phyloP scores from a whole-genome alignment of 2,113 vertebrate species.

The Pipa parva region DNA sequence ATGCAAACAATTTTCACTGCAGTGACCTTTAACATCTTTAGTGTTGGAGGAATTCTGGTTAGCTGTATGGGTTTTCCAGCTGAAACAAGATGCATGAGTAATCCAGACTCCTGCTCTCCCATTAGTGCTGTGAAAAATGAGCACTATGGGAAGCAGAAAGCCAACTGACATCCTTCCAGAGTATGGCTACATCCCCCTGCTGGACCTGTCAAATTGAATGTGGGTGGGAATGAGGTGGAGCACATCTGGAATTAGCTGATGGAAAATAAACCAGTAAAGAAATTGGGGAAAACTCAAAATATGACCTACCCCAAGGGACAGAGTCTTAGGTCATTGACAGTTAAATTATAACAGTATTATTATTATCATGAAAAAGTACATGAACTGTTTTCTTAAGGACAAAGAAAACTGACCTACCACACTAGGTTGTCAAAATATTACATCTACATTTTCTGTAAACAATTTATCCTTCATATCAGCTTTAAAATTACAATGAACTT shows the following conservation, averaged over 20 bases:
- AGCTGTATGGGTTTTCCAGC: conserved; percentile 23
- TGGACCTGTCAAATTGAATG: conserved; percentile 40
- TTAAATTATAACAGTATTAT: conserved; percentile 44
- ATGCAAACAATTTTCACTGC: conserved; percentile 27
- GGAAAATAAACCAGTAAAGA: conserved; percentile 42
- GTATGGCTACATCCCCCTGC: conserved; percentile 40
- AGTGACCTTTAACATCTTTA: conserved; percentile 18
- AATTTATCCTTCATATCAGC: conserved; percentile 20
- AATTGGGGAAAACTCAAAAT: conserved; percentile 37
- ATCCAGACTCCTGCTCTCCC: conserved; percentile 36
- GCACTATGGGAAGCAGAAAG: conserved; percentile 33
- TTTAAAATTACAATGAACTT: conserved; percentile 25
- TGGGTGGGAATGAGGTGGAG: conserved; percentile 43
- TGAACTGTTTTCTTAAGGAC: conserved; percentile 42
- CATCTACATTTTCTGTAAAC: conserved; percentile 29
- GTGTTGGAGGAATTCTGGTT: conserved; percentile 27
- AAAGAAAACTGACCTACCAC: conserved; percentile 38
- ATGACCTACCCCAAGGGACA: conserved; percentile 39
- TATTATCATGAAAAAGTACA: conserved; percentile 37
- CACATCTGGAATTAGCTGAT: conserved; percentile 44
- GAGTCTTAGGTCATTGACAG: conserved; percentile 43
- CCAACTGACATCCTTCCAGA: conserved; percentile 41
- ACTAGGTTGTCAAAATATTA: conserved; percentile 38
- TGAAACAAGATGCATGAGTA: conserved; percentile 38
- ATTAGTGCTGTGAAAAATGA: conserved; percentile 43